Evolutionary conservation across 2,797 vertebrate genomes (phyloP), one percentile per base, ranked within the genome.

Genomic region (Sebastes steindachneri): DNA sequence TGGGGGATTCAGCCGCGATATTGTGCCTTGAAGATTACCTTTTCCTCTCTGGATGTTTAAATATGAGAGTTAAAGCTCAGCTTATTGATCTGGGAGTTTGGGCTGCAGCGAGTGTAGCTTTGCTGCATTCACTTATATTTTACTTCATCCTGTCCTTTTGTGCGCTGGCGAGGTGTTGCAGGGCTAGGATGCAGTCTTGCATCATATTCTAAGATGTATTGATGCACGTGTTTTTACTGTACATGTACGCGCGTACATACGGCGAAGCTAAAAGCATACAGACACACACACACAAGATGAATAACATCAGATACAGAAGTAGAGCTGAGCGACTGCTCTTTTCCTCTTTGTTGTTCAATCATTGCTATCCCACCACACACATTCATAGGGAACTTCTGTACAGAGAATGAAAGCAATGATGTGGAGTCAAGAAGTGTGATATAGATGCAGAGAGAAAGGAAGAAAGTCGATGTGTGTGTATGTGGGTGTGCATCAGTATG

Each of bases 21-120:
- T 91, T 89, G 84, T 86, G 75, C 75, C 74, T 87, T 70, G 83
- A 88, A 90, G 85, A 87, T 93, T 87, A 84, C 66, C 66, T 85
- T 87, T 90, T 87, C 83, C 83, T 83, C 79, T 86, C 62, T 48
- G 74, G 79, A 86, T 92, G 79, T 89, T 85, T 84, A 86, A 90
- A 86, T 91, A 74, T 88, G 87, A 86, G 82, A 86, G 79, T 82
- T 89, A 85, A 86, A 83, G 65, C 82, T 75, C 53, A 67, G 77
- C 48, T 87, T 93, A 91, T 93, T 94, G 89, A 92, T 90, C 75
- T 83, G 88, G 89, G 91, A 91, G 75, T 88, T 86, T 89, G 88
- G 65, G 77, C 51, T 65, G 35, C 26, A 75, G 77, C 75, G 58
- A 78, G 75, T 79, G 60, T 66, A 21, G 62, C 45, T 74, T 77